Evolutionary conservation across 2,797 vertebrate species (phyloP), one percentile per base, ranked within the genome.

Genomic region (Merluccius polli): DNA sequence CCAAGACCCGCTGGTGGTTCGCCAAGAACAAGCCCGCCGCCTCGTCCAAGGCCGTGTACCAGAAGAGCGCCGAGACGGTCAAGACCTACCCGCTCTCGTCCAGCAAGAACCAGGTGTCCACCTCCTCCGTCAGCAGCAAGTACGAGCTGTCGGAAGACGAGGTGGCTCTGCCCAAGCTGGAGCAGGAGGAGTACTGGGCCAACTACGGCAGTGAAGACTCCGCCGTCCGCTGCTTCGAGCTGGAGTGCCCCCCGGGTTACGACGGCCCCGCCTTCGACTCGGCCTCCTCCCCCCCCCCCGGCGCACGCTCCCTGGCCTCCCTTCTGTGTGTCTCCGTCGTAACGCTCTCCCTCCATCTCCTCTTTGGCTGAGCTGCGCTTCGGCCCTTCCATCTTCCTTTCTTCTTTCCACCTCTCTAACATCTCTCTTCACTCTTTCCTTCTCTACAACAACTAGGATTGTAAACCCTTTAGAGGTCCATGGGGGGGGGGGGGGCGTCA

Each of bases 181-280:
- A 94, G 83, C 91, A 80, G 72, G 95, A 96, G 90, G 95, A 96
- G 86, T 96, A 96, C 90, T 96, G 95, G 95, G 90, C 92, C 74
- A 94, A 95, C 85, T 96, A 96, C 15, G 96, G 94, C 59, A 95
- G 92, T 1, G 95, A 96, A 89, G 96, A 96, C 15, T 84, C 93
- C 86, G 92, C 92, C 74, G 82, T 94, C 82, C 92, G 87, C 36
- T 95, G 94, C 86, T 87, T 90, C 0, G 93, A 95, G 72, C 85
- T 92, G 1, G 94, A 95, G 18, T 95, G 94, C 71, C 84, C 92
- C 4, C 87, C 88, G 16, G 88, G 81, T 76, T 93, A 92, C 4
- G 93, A 94, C 74, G 81, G 87, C 59, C 63, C 83, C 13, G 77
- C 83, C 29, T 88, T 90, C 68, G 72, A 89, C 12, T 90, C 92